Evolutionary conservation across 2,113 vertebrate genomes (phyloP).

Genomic region (Oncorhynchus masou): DNA sequence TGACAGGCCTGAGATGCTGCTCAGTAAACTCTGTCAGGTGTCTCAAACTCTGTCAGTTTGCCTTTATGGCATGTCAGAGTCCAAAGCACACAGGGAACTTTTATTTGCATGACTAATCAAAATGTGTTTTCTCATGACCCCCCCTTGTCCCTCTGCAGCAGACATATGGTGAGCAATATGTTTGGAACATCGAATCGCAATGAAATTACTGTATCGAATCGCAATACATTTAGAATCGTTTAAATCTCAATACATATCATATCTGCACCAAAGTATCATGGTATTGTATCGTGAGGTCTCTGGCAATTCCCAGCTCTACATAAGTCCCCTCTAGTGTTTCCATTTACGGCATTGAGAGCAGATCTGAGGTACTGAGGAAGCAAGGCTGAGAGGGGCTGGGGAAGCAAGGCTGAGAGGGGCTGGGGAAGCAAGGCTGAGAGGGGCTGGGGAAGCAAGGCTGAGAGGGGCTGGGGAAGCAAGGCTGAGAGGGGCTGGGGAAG

Average conservation of each 20-base stretch:
- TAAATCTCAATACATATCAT: too few relatives aligned
- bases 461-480: neutral
- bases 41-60: too few relatives aligned
- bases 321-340: slow-evolving; percentile 22
- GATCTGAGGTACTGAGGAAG: neutral
- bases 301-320: slow-evolving; percentile 45
- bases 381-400: slow-evolving; percentile 38
- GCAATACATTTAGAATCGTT: too few relatives aligned
- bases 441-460: too few relatives aligned
- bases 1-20: neutral
- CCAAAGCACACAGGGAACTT: neutral
- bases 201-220: too few relatives aligned
- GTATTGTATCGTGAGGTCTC: neutral
- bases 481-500: neutral
- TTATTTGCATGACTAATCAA: too few relatives aligned
- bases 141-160: too few relatives aligned
- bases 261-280: too few relatives aligned
- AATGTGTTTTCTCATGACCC: too few relatives aligned
- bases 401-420: neutral
- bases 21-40: slow-evolving; percentile 2
- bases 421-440: neutral
- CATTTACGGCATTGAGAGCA: slow-evolving; percentile 52
- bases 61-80: neutral
- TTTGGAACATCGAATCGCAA: too few relatives aligned
- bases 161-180: too few relatives aligned